phyloP scores from a whole-genome alignment of 2,113 vertebrate genomes.

The Numenius arquata region DNA sequence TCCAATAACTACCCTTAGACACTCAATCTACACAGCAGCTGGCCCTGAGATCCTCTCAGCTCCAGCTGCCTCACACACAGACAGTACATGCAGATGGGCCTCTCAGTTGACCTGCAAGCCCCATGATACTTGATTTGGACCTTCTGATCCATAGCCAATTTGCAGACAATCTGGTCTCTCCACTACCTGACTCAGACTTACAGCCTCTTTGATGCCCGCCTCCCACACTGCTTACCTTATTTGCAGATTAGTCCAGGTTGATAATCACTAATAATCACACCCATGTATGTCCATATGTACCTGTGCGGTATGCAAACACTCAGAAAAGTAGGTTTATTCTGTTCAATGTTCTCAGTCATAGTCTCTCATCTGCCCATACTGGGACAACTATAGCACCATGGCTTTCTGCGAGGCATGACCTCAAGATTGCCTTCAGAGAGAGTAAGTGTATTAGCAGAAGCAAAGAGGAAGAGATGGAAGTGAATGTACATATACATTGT shows the following conservation, averaged over 20 bases:
- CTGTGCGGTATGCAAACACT: fast-evolving
- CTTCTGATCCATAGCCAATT: neutral
- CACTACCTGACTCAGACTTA: neutral
- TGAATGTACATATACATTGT: neutral
- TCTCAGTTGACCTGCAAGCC: neutral
- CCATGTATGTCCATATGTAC: neutral
- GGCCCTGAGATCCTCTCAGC: neutral
- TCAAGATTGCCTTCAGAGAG: neutral
- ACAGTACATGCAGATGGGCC: neutral
- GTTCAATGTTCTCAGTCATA: neutral
- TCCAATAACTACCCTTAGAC: neutral
- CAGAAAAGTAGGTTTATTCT: neutral
- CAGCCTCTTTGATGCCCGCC: neutral
- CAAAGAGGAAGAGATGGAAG: neutral
- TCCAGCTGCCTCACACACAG: neutral
- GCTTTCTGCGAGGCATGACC: neutral
- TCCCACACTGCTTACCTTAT: neutral
- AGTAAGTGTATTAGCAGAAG: neutral
- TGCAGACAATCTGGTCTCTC: neutral
- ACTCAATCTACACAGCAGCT: neutral
- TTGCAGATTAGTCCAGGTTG: neutral
- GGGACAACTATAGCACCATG: neutral
- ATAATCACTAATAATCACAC: neutral
- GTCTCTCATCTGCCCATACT: fast-evolving
- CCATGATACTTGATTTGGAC: neutral